Evolutionary conservation across 2,113 vertebrate genomes (phyloP), one percentile per base, ranked within the genome.

Genomic region (Galbula dea): DNA sequence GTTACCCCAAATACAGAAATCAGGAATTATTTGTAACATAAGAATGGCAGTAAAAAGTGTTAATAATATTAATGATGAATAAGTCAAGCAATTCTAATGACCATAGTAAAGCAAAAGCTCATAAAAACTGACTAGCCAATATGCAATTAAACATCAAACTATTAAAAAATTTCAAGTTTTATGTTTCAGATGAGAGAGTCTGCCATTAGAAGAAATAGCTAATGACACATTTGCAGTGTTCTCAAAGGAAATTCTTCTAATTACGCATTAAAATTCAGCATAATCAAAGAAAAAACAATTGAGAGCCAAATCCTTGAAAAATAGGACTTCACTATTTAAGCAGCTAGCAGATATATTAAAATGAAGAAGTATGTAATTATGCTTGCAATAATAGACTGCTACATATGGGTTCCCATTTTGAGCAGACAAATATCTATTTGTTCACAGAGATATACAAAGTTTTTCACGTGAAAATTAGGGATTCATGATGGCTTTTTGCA

Each of bases 111-210:
- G 34, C 24, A 80, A 92, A 79, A 9, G 23, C 59, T 90, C 49
- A 65, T 65, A 76, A 86, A 87, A 85, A 65, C 17, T 83, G 36
- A 63, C 62, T 41, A 84, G 34, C 27, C 57, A 87, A 61, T 55
- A 77, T 18, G 57, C 52, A 93, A 84, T 93, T 94, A 95, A 89
- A 89, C 67, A 83, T 24, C 41, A 49, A 85, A 68, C 30, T 90
- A 87, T 76, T 82, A 87, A 87, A 57, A 26, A 85, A 76, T 83
- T 85, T 93, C 67, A 62, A 72, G 45, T 73, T 82, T 92, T 93
- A 26, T 73, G 63, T 89, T 94, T 59, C 85, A 89, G 49, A 72
- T 49, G 62, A 92, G 12, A 73, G 32, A 88, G 32, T 27, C 21
- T 45, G 65, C 52, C 17, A 87, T 34, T 58, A 76, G 26, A 85